Percentiles rank a stretch among this genome's conserved stretches.
phyloP scores from a whole-genome alignment of 2,888 invertebrate genomes.

The Rotaria socialis region DNA sequence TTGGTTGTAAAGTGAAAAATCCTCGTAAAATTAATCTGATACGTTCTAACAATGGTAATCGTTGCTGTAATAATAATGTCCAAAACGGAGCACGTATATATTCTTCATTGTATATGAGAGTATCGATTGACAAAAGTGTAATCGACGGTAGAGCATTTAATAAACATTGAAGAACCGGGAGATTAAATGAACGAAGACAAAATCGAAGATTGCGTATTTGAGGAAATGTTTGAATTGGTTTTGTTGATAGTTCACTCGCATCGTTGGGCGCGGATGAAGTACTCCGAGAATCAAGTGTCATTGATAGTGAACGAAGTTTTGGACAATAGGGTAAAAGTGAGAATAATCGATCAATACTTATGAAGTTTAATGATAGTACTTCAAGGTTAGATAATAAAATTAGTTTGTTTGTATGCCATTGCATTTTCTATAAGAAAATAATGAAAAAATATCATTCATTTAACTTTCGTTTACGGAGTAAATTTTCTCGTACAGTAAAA shows the following conservation, averaged over 20 bases:
- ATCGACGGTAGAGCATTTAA: background rate
- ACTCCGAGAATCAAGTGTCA: no score
- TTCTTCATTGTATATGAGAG: background rate
- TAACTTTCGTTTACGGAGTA: no score
- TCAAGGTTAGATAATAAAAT: background rate
- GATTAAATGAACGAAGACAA: background rate
- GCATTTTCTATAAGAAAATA: no score
- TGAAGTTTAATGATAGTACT: background rate
- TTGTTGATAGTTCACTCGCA: background rate
- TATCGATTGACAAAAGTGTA: background rate
- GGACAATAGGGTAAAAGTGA: background rate
- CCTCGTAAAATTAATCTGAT: background rate
- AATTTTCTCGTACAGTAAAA: no score
- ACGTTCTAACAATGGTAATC: background rate
- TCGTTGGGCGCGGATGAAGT: background rate
- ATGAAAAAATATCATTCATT: no score
- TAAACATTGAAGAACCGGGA: background rate
- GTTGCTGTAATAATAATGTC: background rate
- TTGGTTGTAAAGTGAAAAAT: no score
- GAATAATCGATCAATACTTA: background rate
- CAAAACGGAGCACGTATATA: background rate
- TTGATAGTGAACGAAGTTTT: no score
- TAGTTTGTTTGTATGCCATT: no score
- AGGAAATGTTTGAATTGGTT: background rate
- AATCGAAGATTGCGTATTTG: background rate